phyloP scores from a whole-genome alignment of 2,888 invertebrate species.

The Lasioglossum pauxillum region DNA sequence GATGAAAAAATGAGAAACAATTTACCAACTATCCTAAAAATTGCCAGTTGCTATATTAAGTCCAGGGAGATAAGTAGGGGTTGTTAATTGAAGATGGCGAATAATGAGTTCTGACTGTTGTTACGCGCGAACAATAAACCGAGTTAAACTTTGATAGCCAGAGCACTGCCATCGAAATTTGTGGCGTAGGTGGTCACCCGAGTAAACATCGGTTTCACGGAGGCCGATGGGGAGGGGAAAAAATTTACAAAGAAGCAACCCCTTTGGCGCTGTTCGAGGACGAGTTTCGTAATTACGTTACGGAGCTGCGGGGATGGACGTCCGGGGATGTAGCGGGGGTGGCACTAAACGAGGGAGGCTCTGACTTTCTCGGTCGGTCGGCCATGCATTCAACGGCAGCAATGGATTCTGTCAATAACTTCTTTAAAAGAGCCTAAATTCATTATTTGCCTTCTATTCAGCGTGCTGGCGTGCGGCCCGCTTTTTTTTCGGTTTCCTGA shows the following conservation, averaged over 20 bases:
- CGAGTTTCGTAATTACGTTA: slow-evolving; percentile 74
- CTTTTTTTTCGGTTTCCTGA: slow-evolving; percentile 52
- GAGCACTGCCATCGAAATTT: slow-evolving; percentile 55
- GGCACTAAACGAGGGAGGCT: slow-evolving; percentile 40
- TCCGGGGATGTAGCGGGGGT: slow-evolving; percentile 17
- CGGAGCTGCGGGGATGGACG: slow-evolving; percentile 26
- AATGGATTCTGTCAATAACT: slow-evolving; percentile 73
- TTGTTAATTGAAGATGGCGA: neutral
- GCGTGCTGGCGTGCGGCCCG: slow-evolving; percentile 37
- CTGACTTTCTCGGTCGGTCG: slow-evolving; percentile 63
- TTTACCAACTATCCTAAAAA: neutral
- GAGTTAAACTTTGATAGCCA: slow-evolving; percentile 28
- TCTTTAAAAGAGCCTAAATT: slow-evolving; percentile 74
- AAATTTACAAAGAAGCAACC: slow-evolving; percentile 52
- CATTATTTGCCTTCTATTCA: slow-evolving; percentile 68
- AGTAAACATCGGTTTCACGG: slow-evolving; percentile 63
- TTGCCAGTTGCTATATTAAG: neutral
- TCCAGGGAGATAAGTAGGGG: neutral
- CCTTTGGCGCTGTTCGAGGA: slow-evolving; percentile 65
- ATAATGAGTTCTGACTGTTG: no score
- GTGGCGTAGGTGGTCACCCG: slow-evolving; percentile 58
- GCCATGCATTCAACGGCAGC: slow-evolving; percentile 69
- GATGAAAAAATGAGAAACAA: neutral
- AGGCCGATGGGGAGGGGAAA: slow-evolving; percentile 11
- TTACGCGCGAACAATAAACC: neutral